Evolutionary conservation across 1,140 invertebrate genomes (phyloP).

Genomic region (Araneus ventricosus): DNA sequence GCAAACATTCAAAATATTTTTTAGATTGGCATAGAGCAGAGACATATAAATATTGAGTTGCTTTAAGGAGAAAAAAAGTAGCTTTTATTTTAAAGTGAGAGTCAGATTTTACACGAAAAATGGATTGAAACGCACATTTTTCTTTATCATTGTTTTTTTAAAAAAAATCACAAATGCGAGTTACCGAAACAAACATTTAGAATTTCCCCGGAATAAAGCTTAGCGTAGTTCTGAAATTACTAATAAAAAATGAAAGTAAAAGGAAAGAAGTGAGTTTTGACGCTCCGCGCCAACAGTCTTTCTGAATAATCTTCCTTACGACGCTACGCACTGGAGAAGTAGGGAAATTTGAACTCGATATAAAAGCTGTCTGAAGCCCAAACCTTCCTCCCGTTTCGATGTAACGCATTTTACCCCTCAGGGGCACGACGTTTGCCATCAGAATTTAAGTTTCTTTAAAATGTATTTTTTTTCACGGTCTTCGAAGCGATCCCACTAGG

Average conservation of each 20-base stretch:
- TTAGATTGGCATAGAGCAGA: not conserved
- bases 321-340: not conserved
- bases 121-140: not conserved
- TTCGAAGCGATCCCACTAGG: not conserved
- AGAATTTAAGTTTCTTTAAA: conserved; percentile 20
- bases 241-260: not conserved
- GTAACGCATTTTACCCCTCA: not conserved
- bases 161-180: not conserved
- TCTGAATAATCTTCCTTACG: not conserved
- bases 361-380: no score
- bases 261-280: not conserved
- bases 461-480: not conserved
- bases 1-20: not conserved
- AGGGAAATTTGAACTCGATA: conserved; percentile 30
- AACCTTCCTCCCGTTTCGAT: not conserved
- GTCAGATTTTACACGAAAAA: not conserved
- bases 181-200: no score
- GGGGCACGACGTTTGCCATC: conserved; percentile 5
- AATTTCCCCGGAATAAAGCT: not conserved
- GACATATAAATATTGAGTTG: not conserved
- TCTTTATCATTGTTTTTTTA: not conserved
- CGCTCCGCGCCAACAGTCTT: not conserved
- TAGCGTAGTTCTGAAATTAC: not conserved
- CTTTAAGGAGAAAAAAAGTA: not conserved
- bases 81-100: not conserved